Conservation (phyloP, 1,140 invertebrate genomes). For the Lasioglossum baleicum region DNA sequence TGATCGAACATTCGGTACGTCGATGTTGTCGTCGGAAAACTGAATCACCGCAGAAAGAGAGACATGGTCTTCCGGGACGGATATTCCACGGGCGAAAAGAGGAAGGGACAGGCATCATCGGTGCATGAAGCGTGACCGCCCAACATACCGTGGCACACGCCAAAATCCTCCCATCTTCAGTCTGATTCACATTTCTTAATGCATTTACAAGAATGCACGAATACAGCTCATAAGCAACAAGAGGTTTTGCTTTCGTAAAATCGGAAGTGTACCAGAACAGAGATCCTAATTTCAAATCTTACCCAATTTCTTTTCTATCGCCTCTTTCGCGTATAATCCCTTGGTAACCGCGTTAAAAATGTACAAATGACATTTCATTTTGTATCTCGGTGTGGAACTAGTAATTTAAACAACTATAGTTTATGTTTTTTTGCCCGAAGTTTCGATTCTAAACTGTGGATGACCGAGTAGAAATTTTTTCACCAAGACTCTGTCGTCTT, state of each 20-base stretch:
- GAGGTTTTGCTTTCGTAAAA: not conserved
- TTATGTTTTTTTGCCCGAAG: no score
- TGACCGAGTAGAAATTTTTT: no score
- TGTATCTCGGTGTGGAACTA: no score
- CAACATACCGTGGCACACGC: constrained; percentile 74
- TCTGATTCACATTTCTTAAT: constrained; percentile 25
- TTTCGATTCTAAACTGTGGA: no score
- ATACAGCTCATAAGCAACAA: not conserved
- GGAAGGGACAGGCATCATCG: constrained; percentile 78
- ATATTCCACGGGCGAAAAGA: constrained; percentile 70
- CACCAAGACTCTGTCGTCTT: no score
- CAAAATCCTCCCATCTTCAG: constrained; percentile 70
- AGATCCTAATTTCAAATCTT: no score
- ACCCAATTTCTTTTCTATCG: no score
- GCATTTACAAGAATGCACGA: not conserved
- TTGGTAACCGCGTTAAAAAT: no score
- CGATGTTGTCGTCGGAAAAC: constrained; percentile 68
- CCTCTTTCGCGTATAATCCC: no score
- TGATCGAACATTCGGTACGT: constrained; percentile 39
- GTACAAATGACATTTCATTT: no score
- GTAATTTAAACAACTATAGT: no score
- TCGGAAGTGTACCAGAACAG: no score
- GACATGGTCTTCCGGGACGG: constrained; percentile 69
- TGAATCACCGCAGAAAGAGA: constrained; percentile 66
- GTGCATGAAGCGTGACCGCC: constrained; percentile 78